Conservation (phyloP, 2,888 invertebrate species). For the Abrostola tripartita region DNA sequence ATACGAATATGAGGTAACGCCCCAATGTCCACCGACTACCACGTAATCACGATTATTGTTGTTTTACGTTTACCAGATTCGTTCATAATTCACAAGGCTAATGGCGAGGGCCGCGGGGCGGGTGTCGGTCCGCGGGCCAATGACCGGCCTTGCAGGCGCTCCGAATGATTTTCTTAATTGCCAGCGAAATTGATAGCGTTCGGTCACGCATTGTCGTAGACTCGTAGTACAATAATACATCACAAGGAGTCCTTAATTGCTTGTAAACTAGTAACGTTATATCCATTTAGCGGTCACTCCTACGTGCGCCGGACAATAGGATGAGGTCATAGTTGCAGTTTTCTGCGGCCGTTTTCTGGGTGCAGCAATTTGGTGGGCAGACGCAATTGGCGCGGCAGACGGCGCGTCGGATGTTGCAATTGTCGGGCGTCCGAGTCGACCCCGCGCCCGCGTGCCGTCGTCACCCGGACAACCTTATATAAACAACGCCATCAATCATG, state of each 20-base stretch:
- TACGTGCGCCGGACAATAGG: conserved; percentile 58
- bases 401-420: conserved; percentile 84
- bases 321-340: conserved; percentile 81
- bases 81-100: conserved; percentile 62
- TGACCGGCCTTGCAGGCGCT: conserved; percentile 78
- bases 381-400: conserved; percentile 73
- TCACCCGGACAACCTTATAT: conserved; percentile 50
- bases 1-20: conserved; percentile 79
- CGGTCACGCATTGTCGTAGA: conserved; percentile 71
- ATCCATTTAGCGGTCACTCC: conserved; percentile 68
- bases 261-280: conserved; percentile 27
- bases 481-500: conserved; percentile 51
- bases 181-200: conserved; percentile 74
- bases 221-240: conserved; percentile 51
- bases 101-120: conserved; percentile 63
- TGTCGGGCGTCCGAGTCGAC: conserved; percentile 55
- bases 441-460: conserved; percentile 28
- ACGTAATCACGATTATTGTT: conserved; percentile 42
- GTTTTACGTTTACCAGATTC: conserved; percentile 43
- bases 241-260: conserved; percentile 54
- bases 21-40: conserved; percentile 53
- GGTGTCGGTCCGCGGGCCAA: conserved; percentile 64
- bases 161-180: conserved; percentile 76
- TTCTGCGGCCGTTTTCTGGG: conserved; percentile 61
- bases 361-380: conserved; percentile 67